phyloP scores from a whole-genome alignment of 37 sponge, comb jelly and placozoan genomes.

The Beroe forskalii region DNA sequence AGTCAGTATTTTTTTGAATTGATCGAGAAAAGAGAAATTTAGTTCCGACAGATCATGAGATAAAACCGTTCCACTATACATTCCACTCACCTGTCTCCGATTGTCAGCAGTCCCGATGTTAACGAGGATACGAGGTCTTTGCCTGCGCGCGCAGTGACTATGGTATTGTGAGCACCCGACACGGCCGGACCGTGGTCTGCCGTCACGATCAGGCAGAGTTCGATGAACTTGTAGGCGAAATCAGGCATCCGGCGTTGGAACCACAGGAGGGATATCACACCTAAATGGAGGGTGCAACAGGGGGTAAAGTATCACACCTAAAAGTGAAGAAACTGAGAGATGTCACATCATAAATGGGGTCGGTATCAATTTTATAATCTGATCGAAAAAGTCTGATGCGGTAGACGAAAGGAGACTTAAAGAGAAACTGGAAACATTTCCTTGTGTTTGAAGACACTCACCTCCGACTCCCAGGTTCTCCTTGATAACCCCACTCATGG shows the following conservation, averaged over 20 bases:
- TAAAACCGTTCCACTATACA: no score
- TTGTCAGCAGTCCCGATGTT: conserved; percentile 89
- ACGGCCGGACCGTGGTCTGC: conserved; percentile 99
- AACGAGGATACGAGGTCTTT: conserved; percentile 96
- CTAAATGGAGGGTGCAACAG: conserved; percentile 42
- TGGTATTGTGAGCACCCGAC: conserved; percentile 98
- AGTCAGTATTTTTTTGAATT: no score
- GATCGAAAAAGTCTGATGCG: no score
- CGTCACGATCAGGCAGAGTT: conserved; percentile 96
- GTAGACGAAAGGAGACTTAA: no score
- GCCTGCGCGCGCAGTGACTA: conserved; percentile 90
- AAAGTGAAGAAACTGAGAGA: no score
- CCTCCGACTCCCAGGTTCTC: conserved; percentile 29
- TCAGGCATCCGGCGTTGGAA: conserved; percentile 91
- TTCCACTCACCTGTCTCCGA: conserved; percentile 70
- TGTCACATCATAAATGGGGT: no score
- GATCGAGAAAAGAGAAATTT: no score
- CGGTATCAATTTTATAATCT: no score
- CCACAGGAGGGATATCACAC: conserved; percentile 93
- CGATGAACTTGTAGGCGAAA: conserved; percentile 92
- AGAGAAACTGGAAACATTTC: no score
- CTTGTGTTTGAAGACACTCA: no score
- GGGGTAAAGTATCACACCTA: no score
- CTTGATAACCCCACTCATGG: conserved; percentile 94
- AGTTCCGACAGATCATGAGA: no score